Evolutionary conservation across 2,797 vertebrate species (phyloP).

Genomic region (Tenualosa thibaudeaui): DNA sequence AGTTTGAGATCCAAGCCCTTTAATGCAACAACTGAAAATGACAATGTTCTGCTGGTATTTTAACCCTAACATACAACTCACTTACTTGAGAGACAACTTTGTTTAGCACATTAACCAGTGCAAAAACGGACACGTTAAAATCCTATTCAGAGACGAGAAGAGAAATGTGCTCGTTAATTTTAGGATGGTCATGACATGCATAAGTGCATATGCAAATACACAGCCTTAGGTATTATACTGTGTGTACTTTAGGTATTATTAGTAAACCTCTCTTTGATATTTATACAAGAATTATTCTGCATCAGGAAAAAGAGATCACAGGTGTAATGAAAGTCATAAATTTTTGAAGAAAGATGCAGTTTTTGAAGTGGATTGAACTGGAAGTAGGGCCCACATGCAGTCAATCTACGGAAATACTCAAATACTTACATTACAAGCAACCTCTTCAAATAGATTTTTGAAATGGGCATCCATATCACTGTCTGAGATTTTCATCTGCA

Average conservation of each 20-base stretch:
- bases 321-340: no score
- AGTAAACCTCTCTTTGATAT: no score
- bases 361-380: background rate
- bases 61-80: background rate
- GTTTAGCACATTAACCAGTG: conserved; percentile 82
- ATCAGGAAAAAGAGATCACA: no score
- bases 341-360: background rate
- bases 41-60: no score
- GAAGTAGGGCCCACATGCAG: background rate
- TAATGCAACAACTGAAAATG: no score
- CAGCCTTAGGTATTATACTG: background rate
- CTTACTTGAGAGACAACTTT: conserved; percentile 83
- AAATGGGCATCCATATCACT: conserved; percentile 83
- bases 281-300: no score
- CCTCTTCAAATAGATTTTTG: conserved; percentile 79
- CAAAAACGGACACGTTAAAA: conserved; percentile 83
- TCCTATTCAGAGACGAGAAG: conserved; percentile 65
- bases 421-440: conserved; percentile 84
- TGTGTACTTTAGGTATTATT: no score
- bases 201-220: background rate
- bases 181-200: background rate
- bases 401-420: background rate
- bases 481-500: conserved; percentile 73
- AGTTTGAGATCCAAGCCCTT: no score
- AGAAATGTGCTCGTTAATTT: background rate